Base-by-base conservation (phyloP, 2,888 invertebrate species). In the Acanthosoma haemorrhoidale region DNA sequence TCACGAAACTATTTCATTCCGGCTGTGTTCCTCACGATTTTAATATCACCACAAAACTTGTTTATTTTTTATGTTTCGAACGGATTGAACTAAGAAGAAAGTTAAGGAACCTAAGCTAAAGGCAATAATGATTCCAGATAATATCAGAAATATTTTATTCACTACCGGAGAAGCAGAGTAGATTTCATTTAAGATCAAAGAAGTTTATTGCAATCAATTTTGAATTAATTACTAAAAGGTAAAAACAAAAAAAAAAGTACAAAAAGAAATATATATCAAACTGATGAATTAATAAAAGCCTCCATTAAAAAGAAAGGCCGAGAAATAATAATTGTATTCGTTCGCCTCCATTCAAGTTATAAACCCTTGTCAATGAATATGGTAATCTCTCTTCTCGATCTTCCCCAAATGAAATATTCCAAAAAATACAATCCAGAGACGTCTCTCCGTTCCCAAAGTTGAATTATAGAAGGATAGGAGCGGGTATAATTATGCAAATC, bases 311-410 rank as follows among this genome's bases (percentile, higher is more conserved):
- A 51, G 51, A 51, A 51, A 51, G 29, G 6, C 13, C 5, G 51
- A 43, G n/a, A n/a, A 51, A 25, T 25, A 25, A 25, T 51, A 25
- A 25, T 25, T 51, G 11, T 51, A 6, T 25, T 25, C 51, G n/a
- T n/a, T n/a, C n/a, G n/a, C n/a, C n/a, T n/a, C 11, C 51, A 51
- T 51, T 51, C 13, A 51, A 51, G 51, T 51, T 51, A 51, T 51
- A n/a, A n/a, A 51, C n/a, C 51, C 51, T 25, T 51, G 51, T 51
- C 51, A 51, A 51, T 51, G 25, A 51, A 51, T 51, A 51, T 51
- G 51, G 5, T 51, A 51, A 51, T 51, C 3, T 1, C 5, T 51
- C 1, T n/a, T n/a, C 25, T 25, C 25, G 51, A 25, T 51, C 51
- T 51, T 29, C 51, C 51, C 21, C 21, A 51, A 51, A 51, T 51